These are phyloP conservation scores for Neolamprologus modestus DNA, from an alignment of 2,113 vertebrate genomes.

Conservation along the genomic window DNA sequence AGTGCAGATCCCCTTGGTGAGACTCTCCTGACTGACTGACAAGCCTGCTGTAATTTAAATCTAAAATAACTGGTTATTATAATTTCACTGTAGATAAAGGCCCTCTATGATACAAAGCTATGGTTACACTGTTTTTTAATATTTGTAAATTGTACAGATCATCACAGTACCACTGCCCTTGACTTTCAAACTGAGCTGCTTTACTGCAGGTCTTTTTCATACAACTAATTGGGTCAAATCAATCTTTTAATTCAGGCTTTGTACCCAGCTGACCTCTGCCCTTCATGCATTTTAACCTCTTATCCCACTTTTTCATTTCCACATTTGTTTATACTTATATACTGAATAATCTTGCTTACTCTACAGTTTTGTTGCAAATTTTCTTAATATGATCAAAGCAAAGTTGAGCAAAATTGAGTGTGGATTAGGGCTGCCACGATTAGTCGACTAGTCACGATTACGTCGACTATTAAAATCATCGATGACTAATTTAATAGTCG, in stretches of 20 bases:
- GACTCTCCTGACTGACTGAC: neutral
- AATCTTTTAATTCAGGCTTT: neutral
- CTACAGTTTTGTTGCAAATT: neutral
- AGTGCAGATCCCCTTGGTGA: conserved; percentile 76
- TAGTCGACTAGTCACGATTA: too few species aligned
- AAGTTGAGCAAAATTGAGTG: neutral
- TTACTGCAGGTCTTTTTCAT: neutral
- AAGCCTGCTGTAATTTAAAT: neutral
- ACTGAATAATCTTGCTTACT: neutral
- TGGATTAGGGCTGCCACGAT: too few species aligned
- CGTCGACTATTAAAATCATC: too few species aligned
- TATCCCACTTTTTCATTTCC: neutral
- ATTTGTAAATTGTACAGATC: neutral
- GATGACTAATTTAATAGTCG: rapidly evolving
- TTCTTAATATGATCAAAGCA: neutral
- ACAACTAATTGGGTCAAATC: neutral
- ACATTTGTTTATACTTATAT: neutral
- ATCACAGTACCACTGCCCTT: neutral
- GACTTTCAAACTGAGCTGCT: neutral
- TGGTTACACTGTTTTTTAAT: rapidly evolving
- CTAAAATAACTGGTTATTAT: neutral
- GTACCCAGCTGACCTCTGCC: neutral
- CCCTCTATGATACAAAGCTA: neutral
- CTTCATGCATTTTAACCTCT: neutral
- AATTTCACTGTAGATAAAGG: neutral